Conservation (phyloP, 2,113 vertebrate species). For the Melanocharis versteri region DNA sequence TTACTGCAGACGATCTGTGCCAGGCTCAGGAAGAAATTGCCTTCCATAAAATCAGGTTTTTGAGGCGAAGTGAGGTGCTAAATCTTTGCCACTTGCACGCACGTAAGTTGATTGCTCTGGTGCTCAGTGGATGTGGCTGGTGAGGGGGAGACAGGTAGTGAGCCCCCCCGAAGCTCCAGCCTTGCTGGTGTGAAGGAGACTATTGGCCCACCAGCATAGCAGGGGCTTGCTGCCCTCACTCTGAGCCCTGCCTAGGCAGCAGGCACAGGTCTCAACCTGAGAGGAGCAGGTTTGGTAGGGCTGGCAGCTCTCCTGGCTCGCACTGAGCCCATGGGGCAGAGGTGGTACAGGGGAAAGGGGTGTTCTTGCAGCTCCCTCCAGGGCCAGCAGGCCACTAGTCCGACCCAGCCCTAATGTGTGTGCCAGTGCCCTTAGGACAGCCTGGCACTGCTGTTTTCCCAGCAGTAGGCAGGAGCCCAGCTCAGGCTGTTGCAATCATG, state of each 20-base stretch:
- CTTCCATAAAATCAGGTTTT: neutral
- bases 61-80: neutral
- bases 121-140: neutral
- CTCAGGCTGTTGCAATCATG: neutral
- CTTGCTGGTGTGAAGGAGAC: neutral
- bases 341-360: neutral
- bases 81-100: neutral
- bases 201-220: neutral
- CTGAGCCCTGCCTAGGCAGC: neutral
- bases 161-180: neutral
- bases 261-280: neutral
- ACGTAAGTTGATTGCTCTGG: accelerated
- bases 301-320: neutral
- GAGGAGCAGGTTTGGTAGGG: accelerated
- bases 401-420: accelerated
- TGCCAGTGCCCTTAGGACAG: neutral
- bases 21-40: neutral
- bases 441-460: neutral
- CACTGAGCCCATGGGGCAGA: accelerated
- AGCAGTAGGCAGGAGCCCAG: neutral
- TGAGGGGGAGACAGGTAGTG: accelerated
- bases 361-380: neutral
- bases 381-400: neutral
- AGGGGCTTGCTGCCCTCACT: neutral
- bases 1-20: neutral